Evolutionary conservation across 2,113 vertebrate genomes (phyloP).

Genomic region (Pomatostomus ruficeps): DNA sequence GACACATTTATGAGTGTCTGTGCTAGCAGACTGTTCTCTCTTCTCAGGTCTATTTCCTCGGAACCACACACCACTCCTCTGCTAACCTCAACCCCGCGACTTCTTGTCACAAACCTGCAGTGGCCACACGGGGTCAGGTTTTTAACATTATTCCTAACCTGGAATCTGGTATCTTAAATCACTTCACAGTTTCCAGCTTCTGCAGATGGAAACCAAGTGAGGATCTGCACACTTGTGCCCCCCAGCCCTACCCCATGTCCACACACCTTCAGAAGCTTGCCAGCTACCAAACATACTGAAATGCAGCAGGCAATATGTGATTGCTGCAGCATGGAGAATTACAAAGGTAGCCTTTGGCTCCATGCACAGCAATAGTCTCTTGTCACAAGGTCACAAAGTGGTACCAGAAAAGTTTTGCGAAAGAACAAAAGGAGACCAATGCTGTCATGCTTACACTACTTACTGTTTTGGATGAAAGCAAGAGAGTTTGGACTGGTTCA

Average conservation of each 20-base stretch:
- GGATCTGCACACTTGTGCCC: background rate
- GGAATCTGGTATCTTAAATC: background rate
- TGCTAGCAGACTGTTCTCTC: background rate
- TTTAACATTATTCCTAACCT: background rate
- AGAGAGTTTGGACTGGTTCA: constrained; percentile 84
- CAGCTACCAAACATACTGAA: background rate
- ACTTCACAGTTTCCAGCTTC: background rate
- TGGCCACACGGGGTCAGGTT: background rate
- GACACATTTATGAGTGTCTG: background rate
- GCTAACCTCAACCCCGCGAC: fast-evolving
- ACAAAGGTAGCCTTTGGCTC: background rate
- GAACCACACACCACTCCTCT: background rate
- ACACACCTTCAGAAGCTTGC: background rate
- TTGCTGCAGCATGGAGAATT: fast-evolving
- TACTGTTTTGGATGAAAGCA: constrained; percentile 86
- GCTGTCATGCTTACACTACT: background rate
- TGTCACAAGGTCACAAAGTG: background rate
- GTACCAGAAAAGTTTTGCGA: background rate
- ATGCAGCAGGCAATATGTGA: background rate
- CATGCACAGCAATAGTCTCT: fast-evolving
- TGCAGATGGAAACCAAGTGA: background rate
- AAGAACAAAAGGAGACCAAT: background rate
- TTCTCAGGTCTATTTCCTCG: background rate
- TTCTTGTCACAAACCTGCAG: background rate
- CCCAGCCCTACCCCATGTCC: background rate